A percentile compares a stretch with the other conserved stretches of the same genome.
Evolutionary conservation across 2,113 vertebrate genomes (phyloP).

Genomic region (Cyanoliseus patagonus): DNA sequence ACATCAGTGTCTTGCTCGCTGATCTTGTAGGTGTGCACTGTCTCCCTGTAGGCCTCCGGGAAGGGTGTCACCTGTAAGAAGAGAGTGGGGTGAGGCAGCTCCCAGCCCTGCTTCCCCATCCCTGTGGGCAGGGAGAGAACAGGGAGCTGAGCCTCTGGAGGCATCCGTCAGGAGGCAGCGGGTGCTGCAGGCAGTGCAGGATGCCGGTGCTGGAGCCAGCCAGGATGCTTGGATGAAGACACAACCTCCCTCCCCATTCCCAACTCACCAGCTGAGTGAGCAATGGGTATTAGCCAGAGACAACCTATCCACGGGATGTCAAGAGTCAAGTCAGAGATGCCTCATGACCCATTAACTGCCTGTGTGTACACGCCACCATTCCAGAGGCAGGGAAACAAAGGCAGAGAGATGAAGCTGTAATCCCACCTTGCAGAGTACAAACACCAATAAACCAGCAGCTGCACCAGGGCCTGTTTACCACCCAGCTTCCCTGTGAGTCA

Average conservation of each 20-base stretch:
- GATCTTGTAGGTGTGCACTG: slow-evolving; percentile 87
- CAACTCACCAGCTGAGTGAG: neutral
- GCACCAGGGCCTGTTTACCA: neutral
- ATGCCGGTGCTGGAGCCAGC: neutral
- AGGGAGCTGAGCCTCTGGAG: fast-evolving
- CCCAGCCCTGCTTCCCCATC: neutral
- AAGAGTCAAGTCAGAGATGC: neutral
- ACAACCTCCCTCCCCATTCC: neutral
- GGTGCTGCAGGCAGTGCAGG: neutral
- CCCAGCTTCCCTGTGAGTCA: slow-evolving; percentile 7
- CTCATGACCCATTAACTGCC: neutral
- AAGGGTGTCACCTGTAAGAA: slow-evolving; percentile 87
- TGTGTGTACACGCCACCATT: neutral
- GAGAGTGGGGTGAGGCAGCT: neutral
- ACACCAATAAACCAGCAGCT: slow-evolving; percentile 2
- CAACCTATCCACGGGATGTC: neutral
- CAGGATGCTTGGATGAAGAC: neutral
- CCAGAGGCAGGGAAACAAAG: slow-evolving; percentile 8
- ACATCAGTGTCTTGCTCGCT: slow-evolving; percentile 95
- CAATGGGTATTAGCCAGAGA: neutral
- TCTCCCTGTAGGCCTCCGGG: slow-evolving; percentile 87
- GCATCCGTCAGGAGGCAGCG: fast-evolving
- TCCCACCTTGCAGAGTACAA: neutral
- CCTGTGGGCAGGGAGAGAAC: neutral
- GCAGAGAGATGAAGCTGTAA: neutral